Conservation (phyloP, 2,113 vertebrate genomes). For the Scomber colias region DNA sequence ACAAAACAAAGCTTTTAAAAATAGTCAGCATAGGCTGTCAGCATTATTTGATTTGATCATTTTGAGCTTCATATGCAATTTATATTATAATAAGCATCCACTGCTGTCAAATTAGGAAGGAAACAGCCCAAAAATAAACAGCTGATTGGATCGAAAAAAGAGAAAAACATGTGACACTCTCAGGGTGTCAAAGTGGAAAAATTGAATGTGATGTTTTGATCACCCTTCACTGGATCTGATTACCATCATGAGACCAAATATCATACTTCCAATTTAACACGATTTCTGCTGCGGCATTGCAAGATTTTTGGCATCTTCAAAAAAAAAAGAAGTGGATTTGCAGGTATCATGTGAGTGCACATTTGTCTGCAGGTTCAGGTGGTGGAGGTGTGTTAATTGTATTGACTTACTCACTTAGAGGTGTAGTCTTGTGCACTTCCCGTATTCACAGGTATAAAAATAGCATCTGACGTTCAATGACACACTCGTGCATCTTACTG, state of each 20-base stretch:
- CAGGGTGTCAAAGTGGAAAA: neutral
- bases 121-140: neutral
- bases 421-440: conserved; percentile 49
- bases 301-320: neutral
- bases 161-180: neutral
- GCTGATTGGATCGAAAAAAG: neutral
- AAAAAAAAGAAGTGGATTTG: too few species aligned
- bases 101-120: neutral
- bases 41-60: neutral
- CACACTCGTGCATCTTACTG: neutral
- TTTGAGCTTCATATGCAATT: neutral
- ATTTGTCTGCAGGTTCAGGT: neutral
- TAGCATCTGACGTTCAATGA: conserved; percentile 62
- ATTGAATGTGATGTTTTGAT: neutral
- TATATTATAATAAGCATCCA: neutral
- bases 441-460: conserved; percentile 75
- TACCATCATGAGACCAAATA: neutral
- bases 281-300: neutral
- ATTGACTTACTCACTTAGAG: conserved; percentile 27
- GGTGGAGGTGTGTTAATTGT: neutral
- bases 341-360: conserved; percentile 10
- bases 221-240: neutral
- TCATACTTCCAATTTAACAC: conserved; percentile 18
- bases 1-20: neutral
- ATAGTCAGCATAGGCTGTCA: neutral